Conservation (phyloP, 2,888 invertebrate species). For the Strigamia maritima region DNA sequence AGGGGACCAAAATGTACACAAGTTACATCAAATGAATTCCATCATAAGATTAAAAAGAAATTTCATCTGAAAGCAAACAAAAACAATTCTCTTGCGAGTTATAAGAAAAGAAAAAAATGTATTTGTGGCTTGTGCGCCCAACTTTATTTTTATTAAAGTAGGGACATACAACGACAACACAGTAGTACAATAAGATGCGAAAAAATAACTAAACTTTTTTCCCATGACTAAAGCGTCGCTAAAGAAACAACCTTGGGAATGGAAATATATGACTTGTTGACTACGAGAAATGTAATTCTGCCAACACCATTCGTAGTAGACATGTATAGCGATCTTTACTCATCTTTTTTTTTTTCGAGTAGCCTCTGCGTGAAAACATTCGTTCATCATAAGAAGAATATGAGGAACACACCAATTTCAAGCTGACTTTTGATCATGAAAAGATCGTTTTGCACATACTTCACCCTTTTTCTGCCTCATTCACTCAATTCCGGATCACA, state of each 20-base stretch:
- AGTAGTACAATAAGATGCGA: not conserved
- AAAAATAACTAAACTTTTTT: not conserved
- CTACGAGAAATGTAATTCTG: not conserved
- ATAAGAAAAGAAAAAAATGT: not conserved
- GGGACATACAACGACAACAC: not conserved
- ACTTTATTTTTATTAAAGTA: not conserved
- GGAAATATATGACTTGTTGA: constrained; percentile 23
- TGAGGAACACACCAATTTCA: constrained; percentile 11
- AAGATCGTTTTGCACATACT: constrained; percentile 21
- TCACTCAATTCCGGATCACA: constrained; percentile 18
- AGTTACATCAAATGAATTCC: not conserved
- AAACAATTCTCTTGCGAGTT: not conserved
- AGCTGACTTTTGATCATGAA: constrained; percentile 20
- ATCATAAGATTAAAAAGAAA: not conserved
- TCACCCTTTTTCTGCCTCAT: constrained; percentile 24
- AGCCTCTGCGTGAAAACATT: constrained; percentile 16
- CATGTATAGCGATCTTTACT: not conserved
- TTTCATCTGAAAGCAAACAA: not conserved
- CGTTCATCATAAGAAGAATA: not conserved
- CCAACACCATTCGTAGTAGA: not conserved
- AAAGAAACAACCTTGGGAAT: constrained; percentile 7
- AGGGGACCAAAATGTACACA: not conserved
- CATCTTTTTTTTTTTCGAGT: constrained; percentile 22
- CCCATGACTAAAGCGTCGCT: not conserved
- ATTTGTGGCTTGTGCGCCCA: not conserved